phyloP scores from a whole-genome alignment of 2,888 invertebrate species.

The Metacarcinus magister region DNA sequence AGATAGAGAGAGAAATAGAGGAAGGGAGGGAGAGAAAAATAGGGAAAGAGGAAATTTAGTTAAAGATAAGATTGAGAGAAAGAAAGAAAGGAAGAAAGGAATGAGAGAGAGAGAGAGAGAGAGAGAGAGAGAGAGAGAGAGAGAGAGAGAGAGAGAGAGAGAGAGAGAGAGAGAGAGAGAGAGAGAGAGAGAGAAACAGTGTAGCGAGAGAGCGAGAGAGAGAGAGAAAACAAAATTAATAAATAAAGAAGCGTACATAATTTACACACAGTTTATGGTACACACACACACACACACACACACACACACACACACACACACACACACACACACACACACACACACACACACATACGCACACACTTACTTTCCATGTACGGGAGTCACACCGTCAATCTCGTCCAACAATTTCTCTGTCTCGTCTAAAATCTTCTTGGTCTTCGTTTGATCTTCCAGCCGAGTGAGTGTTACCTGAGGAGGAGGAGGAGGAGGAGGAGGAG shows the following conservation, averaged over 20 bases:
- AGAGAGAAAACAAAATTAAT: neutral
- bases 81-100: neutral
- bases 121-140: neutral
- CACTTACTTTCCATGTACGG: slow-evolving; percentile 90
- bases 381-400: slow-evolving; percentile 95
- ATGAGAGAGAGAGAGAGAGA: neutral
- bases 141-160: neutral
- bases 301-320: neutral
- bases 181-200: neutral
- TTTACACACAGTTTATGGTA: too few species aligned
- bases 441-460: slow-evolving; percentile 90
- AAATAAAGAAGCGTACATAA: neutral
- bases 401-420: slow-evolving; percentile 93
- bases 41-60: neutral
- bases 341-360: neutral
- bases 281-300: too few species aligned
- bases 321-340: neutral
- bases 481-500: slow-evolving; percentile 85
- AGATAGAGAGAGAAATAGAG: slow-evolving; percentile 81
- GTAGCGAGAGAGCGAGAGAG: neutral
- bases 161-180: neutral
- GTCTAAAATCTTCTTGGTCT: slow-evolving; percentile 89
- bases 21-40: neutral
- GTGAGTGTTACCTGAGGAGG: slow-evolving; percentile 89
- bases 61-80: neutral